Evolutionary conservation across 92 coral and sea anemone genomes (phyloP), one percentile per base, ranked within the genome.

Genomic region (Phenganax marumi): DNA sequence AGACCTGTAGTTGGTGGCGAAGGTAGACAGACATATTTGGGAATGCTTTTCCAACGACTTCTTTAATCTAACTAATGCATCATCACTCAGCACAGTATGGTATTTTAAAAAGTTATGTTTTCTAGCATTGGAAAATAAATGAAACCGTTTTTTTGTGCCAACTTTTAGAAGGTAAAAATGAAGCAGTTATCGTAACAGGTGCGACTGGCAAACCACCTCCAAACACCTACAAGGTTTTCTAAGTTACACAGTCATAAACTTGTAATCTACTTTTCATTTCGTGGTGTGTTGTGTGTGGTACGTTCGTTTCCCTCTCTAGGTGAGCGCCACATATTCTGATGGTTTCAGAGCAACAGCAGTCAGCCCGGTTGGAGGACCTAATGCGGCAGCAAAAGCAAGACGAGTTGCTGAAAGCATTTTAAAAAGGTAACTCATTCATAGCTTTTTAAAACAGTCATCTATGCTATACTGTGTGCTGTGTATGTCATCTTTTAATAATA

Each of bases 341-440:
- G 98, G 98, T 14, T 95, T 91, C 71, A 90, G 98, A 8, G 89
- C 98, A 66, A 95, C 98, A 70, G 98, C 97, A 8, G 98, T 95
- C 74, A 88, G 96, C 76, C 98, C 98, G 23, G 93, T 95, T 55
- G 98, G 98, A 5, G 98, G 98, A 12, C 98, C 98, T 26, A 92
- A 92, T 86, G 91, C 98, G 8, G 85, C 96, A 25, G 92, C 93
- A 7, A 95, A 95, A 63, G 98, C 97, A 17, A 95, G 86, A 82
- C 89, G 91, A 85, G 95, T 93, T 17, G 98, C 96, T 19, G 97
- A 92, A 75, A 90, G 97, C 33, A 89, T 95, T 19, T 76, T 95
- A 48, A 95, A 92, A 78, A 90, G 97, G 98, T 91, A 51, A 33
- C 2, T 33, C 43, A 33, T 33, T 33, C 43, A 33, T 33, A 33